These are phyloP conservation scores for Microchrysa polita DNA, from an alignment of 2,888 invertebrate species.

Conservation along the genomic window DNA sequence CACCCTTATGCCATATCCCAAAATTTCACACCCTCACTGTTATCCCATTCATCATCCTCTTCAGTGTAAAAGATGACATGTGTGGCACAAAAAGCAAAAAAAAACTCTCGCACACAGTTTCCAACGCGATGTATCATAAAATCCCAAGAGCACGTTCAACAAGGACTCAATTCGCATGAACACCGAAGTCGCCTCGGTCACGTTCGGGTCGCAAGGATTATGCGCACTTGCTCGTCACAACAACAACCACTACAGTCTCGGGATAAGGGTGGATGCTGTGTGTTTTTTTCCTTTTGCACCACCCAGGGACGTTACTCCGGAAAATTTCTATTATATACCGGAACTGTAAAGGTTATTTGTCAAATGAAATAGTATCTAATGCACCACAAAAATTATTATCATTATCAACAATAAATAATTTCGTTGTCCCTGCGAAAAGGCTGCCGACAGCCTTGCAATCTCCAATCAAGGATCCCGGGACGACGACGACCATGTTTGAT, in stretches of 20 bases:
- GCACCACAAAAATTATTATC: too few relatives aligned
- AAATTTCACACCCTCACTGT: too few relatives aligned
- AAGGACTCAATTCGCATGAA: slow-evolving; percentile 5
- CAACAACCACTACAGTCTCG: slow-evolving; percentile 23
- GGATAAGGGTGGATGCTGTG: slow-evolving; percentile 46
- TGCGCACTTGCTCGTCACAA: slow-evolving; percentile 39
- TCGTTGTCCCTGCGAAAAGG: too few relatives aligned
- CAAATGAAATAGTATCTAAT: too few relatives aligned
- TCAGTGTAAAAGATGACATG: slow-evolving; percentile 41
- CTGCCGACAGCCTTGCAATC: too few relatives aligned
- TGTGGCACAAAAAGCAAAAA: slow-evolving; percentile 38
- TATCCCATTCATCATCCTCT: too few relatives aligned
- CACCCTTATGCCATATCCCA: too few relatives aligned
- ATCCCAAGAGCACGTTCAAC: slow-evolving; percentile 14
- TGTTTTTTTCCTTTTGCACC: slow-evolving; percentile 3
- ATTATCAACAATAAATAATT: too few relatives aligned
- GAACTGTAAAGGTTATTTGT: too few relatives aligned
- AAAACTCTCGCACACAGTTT: too few relatives aligned
- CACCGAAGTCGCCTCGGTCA: slow-evolving; percentile 1
- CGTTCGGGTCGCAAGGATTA: neutral
- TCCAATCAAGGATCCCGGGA: neutral
- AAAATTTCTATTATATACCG: too few relatives aligned
- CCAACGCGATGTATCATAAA: slow-evolving; percentile 19
- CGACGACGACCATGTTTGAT: slow-evolving; percentile 32
- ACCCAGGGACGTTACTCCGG: too few relatives aligned